Evolutionary conservation across 2,113 vertebrate genomes (phyloP), one percentile per base, ranked within the genome.

Genomic region (Cavia porcellus): DNA sequence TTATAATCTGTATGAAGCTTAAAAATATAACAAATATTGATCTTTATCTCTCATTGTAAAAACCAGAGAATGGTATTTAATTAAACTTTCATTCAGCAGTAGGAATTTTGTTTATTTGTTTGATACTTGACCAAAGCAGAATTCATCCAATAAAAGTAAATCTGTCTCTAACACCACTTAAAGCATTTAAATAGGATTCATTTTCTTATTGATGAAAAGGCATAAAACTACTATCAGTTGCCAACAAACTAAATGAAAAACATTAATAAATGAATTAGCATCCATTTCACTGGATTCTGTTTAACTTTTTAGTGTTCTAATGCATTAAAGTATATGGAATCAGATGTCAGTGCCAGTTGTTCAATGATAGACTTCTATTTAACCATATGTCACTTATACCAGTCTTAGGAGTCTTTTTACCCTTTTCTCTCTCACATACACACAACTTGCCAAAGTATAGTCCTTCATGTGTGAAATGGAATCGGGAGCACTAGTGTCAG

Each of bases 61-160:
- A 98, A 88, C 93, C 94, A 92, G 77, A 97, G 92, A 98, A 98
- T 92, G 68, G 90, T 98, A 98, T 98, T 98, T 99, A 99, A 98
- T 99, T 98, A 99, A 98, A 98, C 83, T 85, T 75, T 98, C 96
- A 97, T 98, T 98, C 98, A 98, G 3, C 97, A 98, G 96, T 77
- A 93, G 88, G 97, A 98, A 80, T 14, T 86, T 98, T 98, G 98
- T 98, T 98, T 98, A 98, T 97, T 98, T 98, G 99, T 98, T 98
- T 98, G 98, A 99, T 98, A 98, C 96, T 57, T 97, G 95, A 98
- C 98, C 98, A 98, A 98, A 98, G 98, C 90, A 97, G 94, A 98
- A 99, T 99, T 98, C 98, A 99, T 98, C 96, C 97, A 98, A 98
- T 99, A 99, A 99, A 98, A 99, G 98, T 97, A 98, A 98, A 99